phyloP scores from a whole-genome alignment of 2,797 vertebrate species.

The Gadopsis marmoratus region DNA sequence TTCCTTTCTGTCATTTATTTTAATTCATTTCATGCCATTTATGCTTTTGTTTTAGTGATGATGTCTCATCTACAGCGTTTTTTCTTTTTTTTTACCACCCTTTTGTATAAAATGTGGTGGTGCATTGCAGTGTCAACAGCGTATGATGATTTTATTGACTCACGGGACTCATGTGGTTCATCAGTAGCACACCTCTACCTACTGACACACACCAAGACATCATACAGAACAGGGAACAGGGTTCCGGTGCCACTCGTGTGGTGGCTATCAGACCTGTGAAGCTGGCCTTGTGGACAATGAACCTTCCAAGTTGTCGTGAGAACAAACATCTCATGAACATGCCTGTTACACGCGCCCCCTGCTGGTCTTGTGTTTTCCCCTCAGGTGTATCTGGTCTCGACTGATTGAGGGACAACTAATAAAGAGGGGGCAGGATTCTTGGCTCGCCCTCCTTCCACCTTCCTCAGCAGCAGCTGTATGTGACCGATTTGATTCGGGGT shows the following conservation, averaged over 20 bases:
- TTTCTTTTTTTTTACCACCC: not conserved
- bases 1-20: not conserved
- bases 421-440: too few species aligned
- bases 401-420: too few species aligned
- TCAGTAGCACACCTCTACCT: conserved; percentile 10
- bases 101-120: not conserved
- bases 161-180: conserved; percentile 13
- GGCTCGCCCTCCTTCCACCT: too few species aligned
- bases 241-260: conserved; percentile 53
- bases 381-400: too few species aligned
- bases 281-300: conserved; percentile 16
- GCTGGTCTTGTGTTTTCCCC: too few species aligned
- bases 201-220: conserved; percentile 20
- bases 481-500: too few species aligned
- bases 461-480: too few species aligned
- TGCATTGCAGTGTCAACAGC: conserved; percentile 10
- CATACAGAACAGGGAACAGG: conserved; percentile 49
- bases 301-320: not conserved
- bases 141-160: conserved; percentile 40
- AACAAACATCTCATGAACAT: conserved; percentile 19
- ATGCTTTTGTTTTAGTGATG: not conserved
- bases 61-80: not conserved
- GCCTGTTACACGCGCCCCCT: too few species aligned
- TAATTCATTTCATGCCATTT: not conserved
- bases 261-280: conserved; percentile 39